phyloP scores from a whole-genome alignment of 2,113 vertebrate genomes.

The Lucifuga dentata region DNA sequence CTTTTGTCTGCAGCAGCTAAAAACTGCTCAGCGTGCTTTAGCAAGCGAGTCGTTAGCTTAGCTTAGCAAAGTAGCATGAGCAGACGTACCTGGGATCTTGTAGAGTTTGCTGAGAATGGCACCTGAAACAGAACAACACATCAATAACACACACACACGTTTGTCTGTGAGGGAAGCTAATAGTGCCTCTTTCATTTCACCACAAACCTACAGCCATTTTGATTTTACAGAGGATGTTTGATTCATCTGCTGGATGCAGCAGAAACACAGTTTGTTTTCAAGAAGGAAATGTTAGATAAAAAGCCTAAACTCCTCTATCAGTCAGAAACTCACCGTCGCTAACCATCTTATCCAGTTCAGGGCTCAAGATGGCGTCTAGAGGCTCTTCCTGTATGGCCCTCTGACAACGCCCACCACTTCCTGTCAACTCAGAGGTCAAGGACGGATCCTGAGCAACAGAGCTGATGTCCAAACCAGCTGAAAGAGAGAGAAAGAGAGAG shows the following conservation, averaged over 20 bases:
- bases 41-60: neutral
- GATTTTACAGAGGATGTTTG: too few relatives aligned
- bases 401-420: constrained; percentile 76
- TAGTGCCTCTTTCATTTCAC: too few relatives aligned
- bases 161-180: too few relatives aligned
- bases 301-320: too few relatives aligned
- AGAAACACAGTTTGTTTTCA: too few relatives aligned
- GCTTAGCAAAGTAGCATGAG: neutral
- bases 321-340: constrained; percentile 87
- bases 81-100: constrained; percentile 93
- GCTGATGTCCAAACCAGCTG: constrained; percentile 89
- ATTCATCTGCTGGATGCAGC: too few relatives aligned
- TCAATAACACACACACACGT: neutral
- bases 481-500: neutral
- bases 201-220: too few relatives aligned
- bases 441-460: constrained; percentile 83
- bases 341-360: constrained; percentile 98
- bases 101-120: constrained; percentile 95
- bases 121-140: constrained; percentile 79
- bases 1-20: too few relatives aligned
- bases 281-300: too few relatives aligned
- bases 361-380: constrained; percentile 95
- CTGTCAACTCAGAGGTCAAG: constrained; percentile 76
- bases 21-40: too few relatives aligned
- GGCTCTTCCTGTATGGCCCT: constrained; percentile 90